phyloP scores from a whole-genome alignment of 1,140 invertebrate genomes.

The Lutraria rhynchaena region DNA sequence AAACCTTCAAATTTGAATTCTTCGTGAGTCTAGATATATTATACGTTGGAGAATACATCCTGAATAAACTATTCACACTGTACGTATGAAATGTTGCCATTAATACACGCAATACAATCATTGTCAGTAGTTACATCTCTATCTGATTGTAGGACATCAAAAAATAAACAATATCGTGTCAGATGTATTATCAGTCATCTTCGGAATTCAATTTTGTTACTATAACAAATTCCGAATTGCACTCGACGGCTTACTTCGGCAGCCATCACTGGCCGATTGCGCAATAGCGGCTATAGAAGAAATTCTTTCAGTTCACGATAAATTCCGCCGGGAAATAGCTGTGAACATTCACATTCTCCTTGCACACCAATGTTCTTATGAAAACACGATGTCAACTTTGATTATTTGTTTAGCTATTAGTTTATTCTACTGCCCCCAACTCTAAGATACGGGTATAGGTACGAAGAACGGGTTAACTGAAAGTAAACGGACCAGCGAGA shows the following conservation, averaged over 20 bases:
- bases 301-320: no score
- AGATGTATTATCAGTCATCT: conserved; percentile 29
- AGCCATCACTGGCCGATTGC: no score
- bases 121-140: conserved; percentile 7
- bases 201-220: conserved; percentile 4
- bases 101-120: background rate
- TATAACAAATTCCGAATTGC: conserved; percentile 3
- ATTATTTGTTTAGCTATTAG: conserved; percentile 47
- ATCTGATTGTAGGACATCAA: background rate
- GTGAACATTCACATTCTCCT: no score
- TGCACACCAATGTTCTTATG: conserved; percentile 31
- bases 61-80: no score
- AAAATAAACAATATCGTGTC: conserved; percentile 50
- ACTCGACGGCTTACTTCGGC: no score
- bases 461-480: conserved; percentile 30
- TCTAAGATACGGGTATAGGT: background rate
- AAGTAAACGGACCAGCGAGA: background rate
- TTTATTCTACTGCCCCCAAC: conserved; percentile 29
- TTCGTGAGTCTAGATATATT: no score
- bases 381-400: conserved; percentile 53
- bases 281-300: no score
- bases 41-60: no score
- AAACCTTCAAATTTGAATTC: no score
- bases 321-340: no score
- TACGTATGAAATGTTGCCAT: no score